These are phyloP conservation scores for Panagrolaimus sp. DNA, from an alignment of 1,140 invertebrate genomes.

Conservation along the genomic window DNA sequence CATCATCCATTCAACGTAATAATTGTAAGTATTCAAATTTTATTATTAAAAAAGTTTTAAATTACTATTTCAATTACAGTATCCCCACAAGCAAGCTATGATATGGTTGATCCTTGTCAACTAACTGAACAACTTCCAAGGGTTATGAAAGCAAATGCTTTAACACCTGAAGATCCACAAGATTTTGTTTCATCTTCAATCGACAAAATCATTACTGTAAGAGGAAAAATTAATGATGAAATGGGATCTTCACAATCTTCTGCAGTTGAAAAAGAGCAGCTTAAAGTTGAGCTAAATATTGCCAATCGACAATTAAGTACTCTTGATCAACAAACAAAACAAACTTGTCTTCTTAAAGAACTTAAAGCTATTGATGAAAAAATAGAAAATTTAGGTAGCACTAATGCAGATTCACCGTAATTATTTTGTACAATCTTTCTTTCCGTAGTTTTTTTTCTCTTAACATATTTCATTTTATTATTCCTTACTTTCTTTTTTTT, in stretches of 20 bases:
- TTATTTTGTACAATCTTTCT: not conserved
- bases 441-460: no score
- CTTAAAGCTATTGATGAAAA: slow-evolving; percentile 38
- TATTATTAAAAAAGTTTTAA: not conserved
- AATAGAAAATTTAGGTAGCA: slow-evolving; percentile 3
- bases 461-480: no score
- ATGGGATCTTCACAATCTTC: slow-evolving; percentile 27
- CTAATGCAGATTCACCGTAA: slow-evolving; percentile 3
- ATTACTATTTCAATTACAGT: slow-evolving; percentile 31
- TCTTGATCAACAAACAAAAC: slow-evolving; percentile 39
- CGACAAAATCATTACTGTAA: slow-evolving; percentile 48
- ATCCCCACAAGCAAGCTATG: slow-evolving; percentile 28
- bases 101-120: slow-evolving; percentile 33
- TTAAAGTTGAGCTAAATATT: slow-evolving; percentile 39
- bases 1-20: slow-evolving; percentile 35
- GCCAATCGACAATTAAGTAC: slow-evolving; percentile 39
- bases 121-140: slow-evolving; percentile 35
- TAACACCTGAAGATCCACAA: slow-evolving; percentile 36
- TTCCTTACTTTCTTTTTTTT: no score
- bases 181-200: slow-evolving; percentile 45
- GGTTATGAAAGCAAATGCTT: slow-evolving; percentile 38
- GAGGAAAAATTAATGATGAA: slow-evolving; percentile 40
- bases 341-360: slow-evolving; percentile 39
- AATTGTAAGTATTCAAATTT: slow-evolving; percentile 23
- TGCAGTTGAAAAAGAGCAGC: slow-evolving; percentile 41